Evolutionary conservation across 1,140 invertebrate genomes (phyloP).

Genomic region (Manduca sexta): DNA sequence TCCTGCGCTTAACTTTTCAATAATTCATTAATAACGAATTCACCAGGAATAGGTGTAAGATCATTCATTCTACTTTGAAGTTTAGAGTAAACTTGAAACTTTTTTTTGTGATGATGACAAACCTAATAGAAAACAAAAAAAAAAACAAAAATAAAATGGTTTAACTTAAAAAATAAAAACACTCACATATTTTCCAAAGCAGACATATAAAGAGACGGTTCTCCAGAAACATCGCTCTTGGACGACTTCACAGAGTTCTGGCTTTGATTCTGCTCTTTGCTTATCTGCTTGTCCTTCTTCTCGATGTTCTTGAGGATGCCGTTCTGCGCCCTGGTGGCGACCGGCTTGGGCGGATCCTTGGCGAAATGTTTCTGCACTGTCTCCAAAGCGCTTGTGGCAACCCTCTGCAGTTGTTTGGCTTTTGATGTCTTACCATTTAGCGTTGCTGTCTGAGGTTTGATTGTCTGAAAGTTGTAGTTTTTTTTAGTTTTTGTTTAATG

Average conservation of each 20-base stretch:
- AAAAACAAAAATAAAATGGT: too few relatives aligned
- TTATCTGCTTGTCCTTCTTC: slow-evolving; percentile 46
- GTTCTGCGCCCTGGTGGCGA: slow-evolving; percentile 54
- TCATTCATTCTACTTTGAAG: too few relatives aligned
- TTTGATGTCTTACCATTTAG: slow-evolving; percentile 55
- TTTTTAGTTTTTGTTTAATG: too few relatives aligned
- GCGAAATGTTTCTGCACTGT: slow-evolving; percentile 68
- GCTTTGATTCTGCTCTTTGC: slow-evolving; percentile 46
- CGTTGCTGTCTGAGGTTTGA: slow-evolving; percentile 43
- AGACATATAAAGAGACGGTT: slow-evolving; percentile 81
- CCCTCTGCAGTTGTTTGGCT: slow-evolving; percentile 51
- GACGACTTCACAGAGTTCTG: slow-evolving; percentile 52
- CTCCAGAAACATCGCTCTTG: slow-evolving; percentile 77
- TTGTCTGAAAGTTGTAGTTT: slow-evolving; percentile 39
- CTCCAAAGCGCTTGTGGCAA: slow-evolving; percentile 54
- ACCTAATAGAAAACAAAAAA: too few relatives aligned
- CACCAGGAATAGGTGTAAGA: too few relatives aligned
- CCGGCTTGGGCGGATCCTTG: slow-evolving; percentile 60
- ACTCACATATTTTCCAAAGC: slow-evolving; percentile 82
- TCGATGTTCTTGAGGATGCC: slow-evolving; percentile 73
- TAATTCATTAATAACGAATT: too few relatives aligned
- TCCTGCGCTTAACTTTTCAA: too few relatives aligned
- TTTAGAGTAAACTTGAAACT: too few relatives aligned
- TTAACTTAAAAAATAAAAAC: too few relatives aligned
- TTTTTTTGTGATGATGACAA: too few relatives aligned